phyloP scores from a whole-genome alignment of 2,888 invertebrate species.

The Euphydryas editha region DNA sequence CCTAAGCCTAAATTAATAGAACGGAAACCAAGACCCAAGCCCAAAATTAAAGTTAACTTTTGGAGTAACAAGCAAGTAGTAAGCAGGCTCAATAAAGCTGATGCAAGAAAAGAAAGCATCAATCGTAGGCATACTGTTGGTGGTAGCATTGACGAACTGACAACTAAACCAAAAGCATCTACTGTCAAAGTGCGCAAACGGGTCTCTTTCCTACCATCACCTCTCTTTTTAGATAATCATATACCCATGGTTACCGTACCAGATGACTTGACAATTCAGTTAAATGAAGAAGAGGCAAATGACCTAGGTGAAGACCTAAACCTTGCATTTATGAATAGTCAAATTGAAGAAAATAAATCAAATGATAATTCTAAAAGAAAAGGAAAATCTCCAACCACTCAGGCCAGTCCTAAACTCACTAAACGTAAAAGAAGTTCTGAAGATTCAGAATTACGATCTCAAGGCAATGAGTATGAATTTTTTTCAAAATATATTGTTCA shows the following conservation, averaged over 20 bases:
- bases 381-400: slow-evolving; percentile 51
- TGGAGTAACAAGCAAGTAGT: slow-evolving; percentile 70
- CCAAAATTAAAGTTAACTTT: slow-evolving; percentile 77
- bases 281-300: slow-evolving; percentile 78
- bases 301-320: slow-evolving; percentile 70
- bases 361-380: slow-evolving; percentile 55
- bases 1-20: slow-evolving; percentile 57
- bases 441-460: slow-evolving; percentile 50
- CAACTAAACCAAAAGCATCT: slow-evolving; percentile 57
- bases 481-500: slow-evolving; percentile 79
- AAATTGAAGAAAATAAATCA: slow-evolving; percentile 42
- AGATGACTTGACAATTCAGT: slow-evolving; percentile 77
- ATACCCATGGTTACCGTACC: slow-evolving; percentile 79
- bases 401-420: slow-evolving; percentile 53
- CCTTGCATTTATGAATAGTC: slow-evolving; percentile 59
- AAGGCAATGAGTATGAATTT: slow-evolving; percentile 72
- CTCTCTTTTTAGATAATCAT: slow-evolving; percentile 74
- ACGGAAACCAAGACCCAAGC: slow-evolving; percentile 65
- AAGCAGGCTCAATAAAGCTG: slow-evolving; percentile 57
- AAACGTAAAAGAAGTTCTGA: slow-evolving; percentile 63
- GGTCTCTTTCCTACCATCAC: slow-evolving; percentile 75
- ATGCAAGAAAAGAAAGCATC: slow-evolving; percentile 51
- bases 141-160: slow-evolving; percentile 46
- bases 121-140: slow-evolving; percentile 67
- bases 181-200: slow-evolving; percentile 69